Evolutionary conservation across 2,113 vertebrate genomes (phyloP).

Genomic region (Paralichthys olivaceus): DNA sequence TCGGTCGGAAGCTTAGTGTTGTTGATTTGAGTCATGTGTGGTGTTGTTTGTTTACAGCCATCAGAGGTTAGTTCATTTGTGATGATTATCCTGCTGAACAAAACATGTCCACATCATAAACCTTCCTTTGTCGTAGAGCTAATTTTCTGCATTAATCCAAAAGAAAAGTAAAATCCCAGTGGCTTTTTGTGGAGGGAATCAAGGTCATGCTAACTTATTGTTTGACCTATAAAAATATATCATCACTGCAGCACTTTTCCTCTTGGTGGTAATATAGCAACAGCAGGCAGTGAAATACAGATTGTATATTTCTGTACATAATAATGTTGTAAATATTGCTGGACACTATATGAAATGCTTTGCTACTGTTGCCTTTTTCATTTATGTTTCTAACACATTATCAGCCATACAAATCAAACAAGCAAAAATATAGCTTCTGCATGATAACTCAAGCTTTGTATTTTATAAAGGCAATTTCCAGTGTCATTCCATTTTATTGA

Average conservation of each 20-base stretch:
- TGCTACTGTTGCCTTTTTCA: conserved; percentile 32
- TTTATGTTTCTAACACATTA: conserved; percentile 18
- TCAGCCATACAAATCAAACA: conserved; percentile 7
- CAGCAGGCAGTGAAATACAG: conserved; percentile 20
- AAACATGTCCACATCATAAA: too few relatives aligned
- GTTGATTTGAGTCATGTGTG: too few relatives aligned
- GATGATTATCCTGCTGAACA: too few relatives aligned
- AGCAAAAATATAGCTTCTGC: conserved; percentile 17
- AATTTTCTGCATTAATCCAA: neutral
- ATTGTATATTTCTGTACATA: conserved; percentile 71
- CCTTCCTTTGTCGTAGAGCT: too few relatives aligned
- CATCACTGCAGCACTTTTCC: neutral
- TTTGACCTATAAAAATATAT: neutral
- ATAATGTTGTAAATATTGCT: conserved; percentile 66
- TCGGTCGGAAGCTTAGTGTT: too few relatives aligned
- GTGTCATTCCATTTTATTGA: conserved; percentile 34
- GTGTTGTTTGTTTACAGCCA: too few relatives aligned
- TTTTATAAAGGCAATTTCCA: neutral
- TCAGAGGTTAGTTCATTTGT: too few relatives aligned
- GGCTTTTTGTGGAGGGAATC: neutral
- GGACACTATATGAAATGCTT: conserved; percentile 21
- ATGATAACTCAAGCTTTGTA: conserved; percentile 27
- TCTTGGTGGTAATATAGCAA: neutral
- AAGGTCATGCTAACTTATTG: too few relatives aligned
- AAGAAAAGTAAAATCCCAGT: neutral